Percentiles rank a stretch among this genome's conserved stretches.
Evolutionary conservation across 2,888 invertebrate genomes (phyloP).

Genomic region (Iphiclides podalirius): DNA sequence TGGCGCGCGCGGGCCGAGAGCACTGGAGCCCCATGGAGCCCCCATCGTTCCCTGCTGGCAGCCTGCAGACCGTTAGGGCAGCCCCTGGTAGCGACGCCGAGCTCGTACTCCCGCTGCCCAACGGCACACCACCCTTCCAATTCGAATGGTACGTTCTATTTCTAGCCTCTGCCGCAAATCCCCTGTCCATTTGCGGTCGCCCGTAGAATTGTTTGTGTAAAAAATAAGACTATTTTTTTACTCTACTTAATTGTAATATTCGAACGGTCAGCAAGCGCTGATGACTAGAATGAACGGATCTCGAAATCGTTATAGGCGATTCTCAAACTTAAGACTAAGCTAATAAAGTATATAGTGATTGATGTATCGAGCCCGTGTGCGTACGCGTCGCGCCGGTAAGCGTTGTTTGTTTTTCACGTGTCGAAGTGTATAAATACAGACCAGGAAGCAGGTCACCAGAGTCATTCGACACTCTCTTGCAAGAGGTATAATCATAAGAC

Average conservation of each 20-base stretch:
- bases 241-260: too few species aligned
- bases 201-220: slow-evolving; percentile 13
- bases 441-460: slow-evolving; percentile 55
- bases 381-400: slow-evolving; percentile 46
- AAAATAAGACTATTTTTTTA: too few species aligned
- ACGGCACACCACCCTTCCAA: slow-evolving; percentile 63
- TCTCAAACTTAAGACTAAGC: slow-evolving; percentile 23
- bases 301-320: slow-evolving; percentile 7
- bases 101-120: slow-evolving; percentile 51
- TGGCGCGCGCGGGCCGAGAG: slow-evolving; percentile 69
- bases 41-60: slow-evolving; percentile 57
- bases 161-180: slow-evolving; percentile 26
- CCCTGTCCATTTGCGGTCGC: slow-evolving; percentile 21
- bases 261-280: neutral
- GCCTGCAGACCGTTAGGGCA: slow-evolving; percentile 52
- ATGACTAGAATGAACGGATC: neutral
- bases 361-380: slow-evolving; percentile 21
- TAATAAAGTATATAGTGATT: slow-evolving; percentile 31
- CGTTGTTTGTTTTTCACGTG: slow-evolving; percentile 74
- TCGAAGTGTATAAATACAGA: slow-evolving; percentile 73
- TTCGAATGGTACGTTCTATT: slow-evolving; percentile 63
- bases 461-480: slow-evolving; percentile 50
- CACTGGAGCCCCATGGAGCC: slow-evolving; percentile 72
- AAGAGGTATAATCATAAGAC: slow-evolving; percentile 9
- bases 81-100: slow-evolving; percentile 56